Evolutionary conservation across 1,140 invertebrate genomes (phyloP).

Genomic region (Holcopasites calliopsidis): DNA sequence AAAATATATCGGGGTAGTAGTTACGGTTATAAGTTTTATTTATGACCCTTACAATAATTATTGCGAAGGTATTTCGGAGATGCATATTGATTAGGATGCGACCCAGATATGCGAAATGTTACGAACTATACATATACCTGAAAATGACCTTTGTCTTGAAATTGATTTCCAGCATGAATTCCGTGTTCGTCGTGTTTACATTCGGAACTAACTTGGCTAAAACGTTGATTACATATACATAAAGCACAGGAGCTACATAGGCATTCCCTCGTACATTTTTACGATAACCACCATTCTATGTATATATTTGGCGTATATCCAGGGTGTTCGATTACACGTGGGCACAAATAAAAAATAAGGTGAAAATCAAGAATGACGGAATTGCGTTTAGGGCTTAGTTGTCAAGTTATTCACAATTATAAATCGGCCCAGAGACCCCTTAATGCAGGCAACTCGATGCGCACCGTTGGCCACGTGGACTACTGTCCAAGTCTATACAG

Average conservation of each 20-base stretch:
- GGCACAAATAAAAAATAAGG: no score
- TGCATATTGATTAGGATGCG: slow-evolving; percentile 55
- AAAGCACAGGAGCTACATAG: neutral
- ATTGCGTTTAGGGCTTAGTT: no score
- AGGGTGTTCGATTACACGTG: no score
- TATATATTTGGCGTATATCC: no score
- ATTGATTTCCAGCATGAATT: slow-evolving; percentile 34
- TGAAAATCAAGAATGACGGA: no score
- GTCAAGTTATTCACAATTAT: no score
- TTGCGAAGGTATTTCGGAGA: neutral
- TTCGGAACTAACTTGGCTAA: slow-evolving; percentile 22
- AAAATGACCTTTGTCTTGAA: slow-evolving; percentile 37
- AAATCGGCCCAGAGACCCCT: no score
- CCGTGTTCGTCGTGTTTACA: slow-evolving; percentile 29
- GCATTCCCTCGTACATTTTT: neutral
- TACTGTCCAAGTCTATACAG: no score
- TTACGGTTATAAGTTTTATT: slow-evolving; percentile 9
- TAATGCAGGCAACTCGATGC: no score
- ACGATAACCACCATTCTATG: no score
- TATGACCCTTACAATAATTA: neutral
- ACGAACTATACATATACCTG: slow-evolving; percentile 58
- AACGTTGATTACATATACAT: slow-evolving; percentile 37
- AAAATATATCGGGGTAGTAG: neutral
- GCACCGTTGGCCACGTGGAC: no score
- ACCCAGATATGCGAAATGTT: slow-evolving; percentile 57